phyloP scores from a whole-genome alignment of 2,888 invertebrate genomes.

The Ormyrus nitidulus region DNA sequence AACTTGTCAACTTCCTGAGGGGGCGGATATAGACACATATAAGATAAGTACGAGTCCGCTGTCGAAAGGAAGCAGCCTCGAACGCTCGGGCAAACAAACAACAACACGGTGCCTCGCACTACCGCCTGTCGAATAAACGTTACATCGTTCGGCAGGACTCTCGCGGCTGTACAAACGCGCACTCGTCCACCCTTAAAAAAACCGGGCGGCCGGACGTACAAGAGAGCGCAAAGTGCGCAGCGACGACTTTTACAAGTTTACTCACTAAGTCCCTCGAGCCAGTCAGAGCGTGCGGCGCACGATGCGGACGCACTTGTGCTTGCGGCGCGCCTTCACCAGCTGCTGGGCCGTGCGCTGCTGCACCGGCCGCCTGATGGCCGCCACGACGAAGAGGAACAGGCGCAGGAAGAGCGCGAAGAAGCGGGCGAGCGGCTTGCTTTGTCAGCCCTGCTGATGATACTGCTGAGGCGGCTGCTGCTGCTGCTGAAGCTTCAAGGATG shows the following conservation, averaged over 20 bases:
- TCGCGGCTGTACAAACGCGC: not conserved
- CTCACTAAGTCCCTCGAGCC: not conserved
- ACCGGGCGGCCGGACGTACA: no score
- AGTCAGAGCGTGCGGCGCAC: conserved; percentile 18
- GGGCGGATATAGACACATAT: no score
- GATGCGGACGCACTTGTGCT: conserved; percentile 48
- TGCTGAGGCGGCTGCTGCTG: conserved; percentile 18
- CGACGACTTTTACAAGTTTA: no score
- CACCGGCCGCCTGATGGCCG: conserved; percentile 47
- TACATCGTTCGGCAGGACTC: not conserved
- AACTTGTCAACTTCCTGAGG: no score
- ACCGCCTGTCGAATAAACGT: no score
- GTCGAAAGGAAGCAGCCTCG: no score
- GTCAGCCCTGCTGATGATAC: not conserved
- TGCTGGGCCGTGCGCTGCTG: conserved; percentile 45
- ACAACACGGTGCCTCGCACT: no score
- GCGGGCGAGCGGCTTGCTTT: conserved; percentile 36
- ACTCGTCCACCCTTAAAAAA: no score
- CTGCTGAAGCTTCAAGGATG: not conserved
- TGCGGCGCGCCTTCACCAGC: conserved; percentile 40
- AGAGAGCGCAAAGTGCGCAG: no score
- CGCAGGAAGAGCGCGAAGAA: conserved; percentile 41
- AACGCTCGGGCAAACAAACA: no score
- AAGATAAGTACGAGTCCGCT: no score
- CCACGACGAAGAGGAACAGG: conserved; percentile 38